Evolutionary conservation across 1,140 invertebrate species (phyloP).

Genomic region (Druon quercuslanigerum): DNA sequence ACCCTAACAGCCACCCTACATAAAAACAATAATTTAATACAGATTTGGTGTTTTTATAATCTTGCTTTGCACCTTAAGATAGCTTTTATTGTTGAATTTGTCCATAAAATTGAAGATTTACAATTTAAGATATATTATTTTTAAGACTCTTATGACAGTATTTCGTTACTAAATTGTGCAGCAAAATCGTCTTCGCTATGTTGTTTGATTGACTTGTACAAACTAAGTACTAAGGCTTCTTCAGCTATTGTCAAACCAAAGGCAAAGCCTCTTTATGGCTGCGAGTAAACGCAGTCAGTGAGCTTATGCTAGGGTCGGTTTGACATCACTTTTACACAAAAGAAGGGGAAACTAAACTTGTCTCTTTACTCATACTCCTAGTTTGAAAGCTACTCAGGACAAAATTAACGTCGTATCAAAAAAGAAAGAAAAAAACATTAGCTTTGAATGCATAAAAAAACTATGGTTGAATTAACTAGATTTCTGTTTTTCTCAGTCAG

Average conservation of each 20-base stretch:
- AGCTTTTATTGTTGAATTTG: too few relatives aligned
- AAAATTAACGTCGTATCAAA: background rate
- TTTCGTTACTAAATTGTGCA: too few relatives aligned
- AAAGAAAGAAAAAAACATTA: too few relatives aligned
- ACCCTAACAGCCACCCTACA: too few relatives aligned
- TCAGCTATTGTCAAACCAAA: constrained; percentile 9
- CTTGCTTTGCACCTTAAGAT: too few relatives aligned
- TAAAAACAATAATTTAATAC: too few relatives aligned
- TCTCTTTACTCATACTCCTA: background rate
- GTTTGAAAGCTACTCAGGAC: background rate
- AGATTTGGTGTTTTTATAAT: too few relatives aligned
- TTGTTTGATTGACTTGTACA: constrained; percentile 2
- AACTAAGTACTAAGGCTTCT: constrained; percentile 22
- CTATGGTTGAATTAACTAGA: too few relatives aligned
- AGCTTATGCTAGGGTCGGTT: background rate
- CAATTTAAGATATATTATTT: background rate
- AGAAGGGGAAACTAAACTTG: background rate
- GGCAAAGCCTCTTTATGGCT: constrained; percentile 17
- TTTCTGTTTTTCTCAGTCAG: too few relatives aligned
- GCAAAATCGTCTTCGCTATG: background rate
- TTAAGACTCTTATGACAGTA: background rate
- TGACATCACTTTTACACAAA: constrained; percentile 13
- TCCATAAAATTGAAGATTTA: background rate
- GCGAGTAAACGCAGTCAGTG: background rate
- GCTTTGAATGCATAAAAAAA: too few relatives aligned